phyloP scores from a whole-genome alignment of 2,888 invertebrate genomes.

The Mechanitis mazaeus region DNA sequence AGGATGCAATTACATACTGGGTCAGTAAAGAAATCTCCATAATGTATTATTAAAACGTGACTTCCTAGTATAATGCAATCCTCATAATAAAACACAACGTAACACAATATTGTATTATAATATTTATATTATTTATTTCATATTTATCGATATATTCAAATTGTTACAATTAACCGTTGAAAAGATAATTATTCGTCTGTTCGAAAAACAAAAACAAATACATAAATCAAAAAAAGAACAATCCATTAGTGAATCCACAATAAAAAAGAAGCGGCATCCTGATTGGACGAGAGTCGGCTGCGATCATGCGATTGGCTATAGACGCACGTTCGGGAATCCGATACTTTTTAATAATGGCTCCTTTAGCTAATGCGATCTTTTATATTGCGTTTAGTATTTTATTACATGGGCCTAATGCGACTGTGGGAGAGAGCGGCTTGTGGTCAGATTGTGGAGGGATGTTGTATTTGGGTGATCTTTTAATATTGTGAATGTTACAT shows the following conservation, averaged over 20 bases:
- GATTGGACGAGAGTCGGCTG: constrained; percentile 60
- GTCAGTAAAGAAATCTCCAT: constrained; percentile 22
- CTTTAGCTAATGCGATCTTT: constrained; percentile 74
- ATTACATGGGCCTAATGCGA: constrained; percentile 64
- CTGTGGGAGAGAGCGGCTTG: constrained; percentile 53
- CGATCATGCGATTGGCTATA: constrained; percentile 56
- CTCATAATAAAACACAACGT: neutral
- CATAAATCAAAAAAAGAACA: constrained; percentile 74
- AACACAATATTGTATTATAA: neutral
- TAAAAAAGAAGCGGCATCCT: constrained; percentile 52
- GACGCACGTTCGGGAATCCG: constrained; percentile 66
- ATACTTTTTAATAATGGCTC: constrained; percentile 77
- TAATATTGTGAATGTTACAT: constrained; percentile 2
- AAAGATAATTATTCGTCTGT: constrained; percentile 9
- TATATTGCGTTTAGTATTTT: constrained; percentile 71
- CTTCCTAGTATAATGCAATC: neutral
- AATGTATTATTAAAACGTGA: constrained; percentile 7
- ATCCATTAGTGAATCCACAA: constrained; percentile 71
- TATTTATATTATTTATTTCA: too few relatives aligned
- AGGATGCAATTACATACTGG: constrained; percentile 31
- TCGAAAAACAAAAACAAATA: constrained; percentile 38
- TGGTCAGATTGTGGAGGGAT: constrained; percentile 50
- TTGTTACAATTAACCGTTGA: neutral
- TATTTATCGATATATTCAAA: too few relatives aligned
- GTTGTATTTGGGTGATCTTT: constrained; percentile 9